Percentiles rank a stretch among this genome's conserved stretches.
These are phyloP conservation scores for Pantherophis alleghaniensis DNA, from an alignment of 2,797 vertebrate genomes.

Conservation along the genomic window DNA sequence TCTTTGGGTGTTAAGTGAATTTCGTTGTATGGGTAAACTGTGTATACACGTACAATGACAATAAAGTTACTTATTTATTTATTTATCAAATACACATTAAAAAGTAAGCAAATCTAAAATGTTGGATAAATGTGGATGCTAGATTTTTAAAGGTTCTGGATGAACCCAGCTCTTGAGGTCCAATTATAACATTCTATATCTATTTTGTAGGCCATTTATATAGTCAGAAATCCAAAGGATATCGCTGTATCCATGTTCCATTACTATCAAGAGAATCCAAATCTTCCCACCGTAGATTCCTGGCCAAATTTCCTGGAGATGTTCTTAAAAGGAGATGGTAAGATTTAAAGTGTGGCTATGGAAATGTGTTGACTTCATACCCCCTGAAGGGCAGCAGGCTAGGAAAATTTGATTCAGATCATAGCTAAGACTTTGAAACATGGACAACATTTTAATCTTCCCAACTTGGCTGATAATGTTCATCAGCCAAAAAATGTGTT, in stretches of 20 bases:
- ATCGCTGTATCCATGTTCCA: conserved; percentile 75
- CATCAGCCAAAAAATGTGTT: not conserved
- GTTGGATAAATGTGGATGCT: not conserved
- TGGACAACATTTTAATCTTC: not conserved
- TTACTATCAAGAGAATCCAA: conserved; percentile 76
- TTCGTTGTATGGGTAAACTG: too few species aligned
- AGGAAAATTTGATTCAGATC: not conserved
- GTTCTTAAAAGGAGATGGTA: conserved; percentile 71
- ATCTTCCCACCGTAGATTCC: conserved; percentile 68
- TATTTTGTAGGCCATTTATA: conserved; percentile 70
- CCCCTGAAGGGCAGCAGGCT: not conserved
- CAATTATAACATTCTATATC: not conserved
- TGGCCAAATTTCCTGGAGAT: conserved; percentile 71
- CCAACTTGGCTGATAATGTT: not conserved
- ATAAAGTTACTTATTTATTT: too few species aligned
- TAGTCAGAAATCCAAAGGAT: conserved; percentile 75
- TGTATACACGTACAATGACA: too few species aligned
- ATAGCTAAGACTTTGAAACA: not conserved
- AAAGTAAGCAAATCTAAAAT: not conserved
- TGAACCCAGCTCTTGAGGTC: not conserved
- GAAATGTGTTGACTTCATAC: not conserved
- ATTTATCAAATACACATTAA: not conserved
- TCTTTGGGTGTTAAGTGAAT: too few species aligned
- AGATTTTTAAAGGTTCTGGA: not conserved
- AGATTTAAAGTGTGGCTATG: conserved; percentile 15